Percentiles rank a stretch among this genome's conserved stretches.
phyloP scores from a whole-genome alignment of 2,888 invertebrate species.

The Ectobius pallidus region DNA sequence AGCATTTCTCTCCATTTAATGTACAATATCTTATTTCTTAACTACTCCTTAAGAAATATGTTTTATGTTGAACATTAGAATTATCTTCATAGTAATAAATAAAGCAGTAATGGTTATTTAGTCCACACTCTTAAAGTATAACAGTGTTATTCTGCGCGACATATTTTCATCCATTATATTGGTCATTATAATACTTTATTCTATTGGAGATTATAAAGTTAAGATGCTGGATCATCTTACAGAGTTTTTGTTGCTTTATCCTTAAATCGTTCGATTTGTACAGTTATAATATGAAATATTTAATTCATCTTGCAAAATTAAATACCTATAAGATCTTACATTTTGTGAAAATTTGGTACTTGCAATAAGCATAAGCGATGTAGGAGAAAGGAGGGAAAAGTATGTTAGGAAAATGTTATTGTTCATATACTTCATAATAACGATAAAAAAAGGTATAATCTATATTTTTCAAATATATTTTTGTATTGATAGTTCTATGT shows the following conservation, averaged over 20 bases:
- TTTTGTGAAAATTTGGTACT: background rate
- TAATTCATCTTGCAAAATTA: background rate
- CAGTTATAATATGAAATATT: background rate
- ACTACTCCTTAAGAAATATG: too few relatives aligned
- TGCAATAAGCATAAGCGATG: background rate
- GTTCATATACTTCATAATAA: conserved; percentile 2
- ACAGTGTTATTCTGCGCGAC: too few relatives aligned
- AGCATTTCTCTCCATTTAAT: background rate
- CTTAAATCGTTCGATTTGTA: background rate
- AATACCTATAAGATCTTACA: background rate
- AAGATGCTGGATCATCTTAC: background rate
- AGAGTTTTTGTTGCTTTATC: background rate
- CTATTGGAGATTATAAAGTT: too few relatives aligned
- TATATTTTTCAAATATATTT: conserved; percentile 19
- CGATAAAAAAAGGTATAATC: conserved; percentile 2
- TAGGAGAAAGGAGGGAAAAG: background rate
- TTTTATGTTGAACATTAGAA: too few relatives aligned
- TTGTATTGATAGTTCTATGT: conserved; percentile 6
- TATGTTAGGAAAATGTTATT: background rate
- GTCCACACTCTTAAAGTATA: too few relatives aligned
- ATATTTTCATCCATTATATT: too few relatives aligned
- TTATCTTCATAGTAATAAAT: too few relatives aligned
- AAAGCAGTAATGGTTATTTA: too few relatives aligned
- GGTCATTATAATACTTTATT: too few relatives aligned
- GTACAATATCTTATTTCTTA: too few relatives aligned